phyloP scores from a whole-genome alignment of 2,797 vertebrate species.

The Cheirogaleus major region DNA sequence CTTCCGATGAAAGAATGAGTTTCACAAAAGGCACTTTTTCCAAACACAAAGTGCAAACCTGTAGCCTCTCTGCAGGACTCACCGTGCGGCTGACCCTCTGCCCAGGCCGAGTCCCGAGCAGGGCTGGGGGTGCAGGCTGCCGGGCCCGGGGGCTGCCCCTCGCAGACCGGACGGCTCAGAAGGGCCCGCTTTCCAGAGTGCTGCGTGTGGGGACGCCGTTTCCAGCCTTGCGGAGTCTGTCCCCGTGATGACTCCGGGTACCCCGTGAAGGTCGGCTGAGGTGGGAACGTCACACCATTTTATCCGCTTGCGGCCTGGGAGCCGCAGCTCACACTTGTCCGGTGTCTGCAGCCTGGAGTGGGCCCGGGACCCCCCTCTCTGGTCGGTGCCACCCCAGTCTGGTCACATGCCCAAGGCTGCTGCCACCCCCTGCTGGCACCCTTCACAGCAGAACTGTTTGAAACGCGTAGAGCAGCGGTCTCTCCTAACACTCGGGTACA shows the following conservation, averaged over 20 bases:
- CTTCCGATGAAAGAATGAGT: background rate
- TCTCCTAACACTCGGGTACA: background rate
- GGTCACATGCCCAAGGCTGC: no score
- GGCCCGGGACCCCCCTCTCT: background rate
- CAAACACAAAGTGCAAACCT: background rate
- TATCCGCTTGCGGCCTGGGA: background rate
- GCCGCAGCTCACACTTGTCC: no score
- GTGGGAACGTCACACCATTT: background rate
- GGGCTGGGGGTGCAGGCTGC: background rate
- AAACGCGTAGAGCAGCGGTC: background rate
- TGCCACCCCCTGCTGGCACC: no score
- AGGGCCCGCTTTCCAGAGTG: background rate
- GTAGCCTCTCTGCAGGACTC: background rate
- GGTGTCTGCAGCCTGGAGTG: fast-evolving
- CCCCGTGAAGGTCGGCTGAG: background rate
- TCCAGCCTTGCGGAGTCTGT: background rate
- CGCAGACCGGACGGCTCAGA: fast-evolving
- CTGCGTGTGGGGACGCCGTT: background rate
- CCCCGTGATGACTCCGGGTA: background rate
- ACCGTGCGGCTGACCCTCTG: no score
- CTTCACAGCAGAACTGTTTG: background rate
- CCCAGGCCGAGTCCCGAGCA: background rate
- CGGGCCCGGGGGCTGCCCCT: background rate
- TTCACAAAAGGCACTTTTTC: background rate
- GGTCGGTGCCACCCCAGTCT: background rate